Evolutionary conservation across 2,113 vertebrate genomes (phyloP).

Genomic region (Morone chrysops): DNA sequence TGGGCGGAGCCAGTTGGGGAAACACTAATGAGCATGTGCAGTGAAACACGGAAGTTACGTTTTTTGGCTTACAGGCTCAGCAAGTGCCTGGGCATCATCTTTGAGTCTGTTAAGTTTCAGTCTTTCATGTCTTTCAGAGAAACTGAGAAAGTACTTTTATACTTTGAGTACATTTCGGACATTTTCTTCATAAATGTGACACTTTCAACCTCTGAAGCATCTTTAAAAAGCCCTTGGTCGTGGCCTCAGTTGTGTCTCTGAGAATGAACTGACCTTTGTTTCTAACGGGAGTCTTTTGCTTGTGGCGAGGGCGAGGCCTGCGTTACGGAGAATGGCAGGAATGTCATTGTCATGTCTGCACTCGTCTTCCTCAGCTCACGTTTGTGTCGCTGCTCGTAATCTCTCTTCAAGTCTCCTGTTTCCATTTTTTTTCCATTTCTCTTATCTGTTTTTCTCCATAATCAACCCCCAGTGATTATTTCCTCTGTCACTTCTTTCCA

Average conservation of each 20-base stretch:
- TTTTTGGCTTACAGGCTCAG: too few species aligned
- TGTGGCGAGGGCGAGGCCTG: constrained; percentile 16
- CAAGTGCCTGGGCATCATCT: too few species aligned
- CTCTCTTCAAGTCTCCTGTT: background rate
- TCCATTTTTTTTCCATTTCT: background rate
- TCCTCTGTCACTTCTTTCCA: background rate
- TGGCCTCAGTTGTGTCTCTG: background rate
- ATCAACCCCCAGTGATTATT: too few species aligned
- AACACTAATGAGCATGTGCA: too few species aligned
- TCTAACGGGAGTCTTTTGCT: background rate
- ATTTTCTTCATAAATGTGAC: background rate
- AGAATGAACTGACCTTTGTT: background rate
- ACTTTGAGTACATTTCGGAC: background rate
- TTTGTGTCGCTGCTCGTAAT: background rate
- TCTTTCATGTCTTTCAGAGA: too few species aligned
- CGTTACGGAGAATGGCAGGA: constrained; percentile 34
- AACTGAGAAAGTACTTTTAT: too few species aligned
- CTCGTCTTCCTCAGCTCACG: constrained; percentile 31
- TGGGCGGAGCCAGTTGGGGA: too few species aligned
- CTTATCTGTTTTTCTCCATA: background rate
- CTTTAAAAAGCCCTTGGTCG: too few species aligned
- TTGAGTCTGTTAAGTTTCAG: too few species aligned
- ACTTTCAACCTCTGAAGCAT: background rate
- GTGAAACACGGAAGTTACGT: too few species aligned
- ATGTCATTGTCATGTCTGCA: constrained; percentile 64